Conservation (phyloP, 2,113 vertebrate species). For the Balaeniceps rex region DNA sequence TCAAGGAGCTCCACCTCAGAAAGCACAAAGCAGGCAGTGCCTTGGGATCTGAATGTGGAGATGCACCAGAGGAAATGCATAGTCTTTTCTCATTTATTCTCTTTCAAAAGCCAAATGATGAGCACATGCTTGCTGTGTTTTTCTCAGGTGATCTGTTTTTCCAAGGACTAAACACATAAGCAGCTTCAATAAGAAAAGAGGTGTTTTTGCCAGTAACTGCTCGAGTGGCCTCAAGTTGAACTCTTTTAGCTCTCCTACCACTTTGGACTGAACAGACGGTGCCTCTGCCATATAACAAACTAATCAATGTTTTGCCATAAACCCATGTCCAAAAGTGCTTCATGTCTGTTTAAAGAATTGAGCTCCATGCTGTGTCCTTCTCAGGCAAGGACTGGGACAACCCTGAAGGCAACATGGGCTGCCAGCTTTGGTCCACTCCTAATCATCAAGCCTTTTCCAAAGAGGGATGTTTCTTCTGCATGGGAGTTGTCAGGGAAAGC, state of each 20-base stretch:
- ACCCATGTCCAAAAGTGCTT: neutral
- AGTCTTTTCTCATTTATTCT: neutral
- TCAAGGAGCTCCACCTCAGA: neutral
- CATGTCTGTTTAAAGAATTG: neutral
- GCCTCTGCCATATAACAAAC: neutral
- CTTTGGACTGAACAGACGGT: neutral
- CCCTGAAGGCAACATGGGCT: neutral
- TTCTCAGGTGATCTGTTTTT: neutral
- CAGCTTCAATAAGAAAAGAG: neutral
- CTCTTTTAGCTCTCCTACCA: neutral
- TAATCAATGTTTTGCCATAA: neutral
- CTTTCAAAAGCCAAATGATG: neutral
- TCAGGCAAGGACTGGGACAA: neutral
- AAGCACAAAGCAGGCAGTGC: neutral
- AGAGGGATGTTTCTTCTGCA: constrained; percentile 35
- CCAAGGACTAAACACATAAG: neutral
- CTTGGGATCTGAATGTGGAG: neutral
- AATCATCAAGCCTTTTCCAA: neutral
- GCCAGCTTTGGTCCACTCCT: neutral
- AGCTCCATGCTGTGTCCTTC: neutral
- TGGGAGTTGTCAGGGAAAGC: neutral
- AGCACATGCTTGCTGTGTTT: neutral
- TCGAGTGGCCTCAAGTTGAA: neutral
- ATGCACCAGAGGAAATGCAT: neutral
- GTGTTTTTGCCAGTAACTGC: neutral